Conservation (phyloP, 2,797 vertebrate species). For the Sebastes reedi region DNA sequence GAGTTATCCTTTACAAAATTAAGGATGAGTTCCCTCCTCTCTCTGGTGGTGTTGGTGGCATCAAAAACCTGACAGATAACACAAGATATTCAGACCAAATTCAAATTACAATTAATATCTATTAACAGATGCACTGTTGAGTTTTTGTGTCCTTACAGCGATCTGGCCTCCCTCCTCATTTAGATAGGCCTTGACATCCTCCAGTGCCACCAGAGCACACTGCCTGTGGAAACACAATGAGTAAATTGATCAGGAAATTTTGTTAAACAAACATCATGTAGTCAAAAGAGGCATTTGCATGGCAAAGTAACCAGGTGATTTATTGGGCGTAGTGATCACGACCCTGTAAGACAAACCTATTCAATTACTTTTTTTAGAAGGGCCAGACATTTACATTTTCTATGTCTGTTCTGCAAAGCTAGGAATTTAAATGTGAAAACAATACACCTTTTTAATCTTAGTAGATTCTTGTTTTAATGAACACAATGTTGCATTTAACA, state of each 20-base stretch:
- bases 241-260: background rate
- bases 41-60: slow-evolving; percentile 97
- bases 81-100: background rate
- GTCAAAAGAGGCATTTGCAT: background rate
- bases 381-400: too few species aligned
- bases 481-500: too few species aligned
- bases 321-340: background rate
- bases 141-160: slow-evolving; percentile 81
- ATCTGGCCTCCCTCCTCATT: slow-evolving; percentile 93
- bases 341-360: background rate
- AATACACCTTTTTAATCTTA: too few species aligned
- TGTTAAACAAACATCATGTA: background rate
- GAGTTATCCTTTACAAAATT: slow-evolving; percentile 88
- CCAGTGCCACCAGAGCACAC: slow-evolving; percentile 92
- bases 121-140: background rate
- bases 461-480: too few species aligned
- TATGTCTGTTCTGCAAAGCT: too few species aligned
- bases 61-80: slow-evolving; percentile 90
- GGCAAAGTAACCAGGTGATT: background rate
- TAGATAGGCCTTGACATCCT: slow-evolving; percentile 93
- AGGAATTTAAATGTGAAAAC: too few species aligned
- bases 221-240: slow-evolving; percentile 76
- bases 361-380: too few species aligned
- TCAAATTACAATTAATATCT: background rate
- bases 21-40: slow-evolving; percentile 92